Percentiles rank a stretch among this genome's conserved stretches.
phyloP scores from a whole-genome alignment of 2,113 vertebrate species.

The Mirounga angustirostris region DNA sequence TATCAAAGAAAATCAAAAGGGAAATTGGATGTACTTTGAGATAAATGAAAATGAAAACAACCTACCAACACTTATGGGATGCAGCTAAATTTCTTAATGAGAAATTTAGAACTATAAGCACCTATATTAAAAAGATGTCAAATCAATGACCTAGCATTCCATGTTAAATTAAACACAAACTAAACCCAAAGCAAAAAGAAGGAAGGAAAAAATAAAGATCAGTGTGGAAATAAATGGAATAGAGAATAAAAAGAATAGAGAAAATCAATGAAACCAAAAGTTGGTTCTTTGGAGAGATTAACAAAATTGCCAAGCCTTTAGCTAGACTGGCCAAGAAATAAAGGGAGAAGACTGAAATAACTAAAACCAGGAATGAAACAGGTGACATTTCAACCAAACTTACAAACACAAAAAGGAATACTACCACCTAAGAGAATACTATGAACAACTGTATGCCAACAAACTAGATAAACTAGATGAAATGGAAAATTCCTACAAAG shows the following conservation, averaged over 20 bases:
- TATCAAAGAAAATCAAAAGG: neutral
- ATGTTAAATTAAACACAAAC: slow-evolving; percentile 7
- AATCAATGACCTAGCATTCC: neutral
- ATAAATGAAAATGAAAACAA: neutral
- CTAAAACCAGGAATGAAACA: slow-evolving; percentile 2
- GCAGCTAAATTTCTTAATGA: neutral
- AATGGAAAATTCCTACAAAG: slow-evolving; percentile 10
- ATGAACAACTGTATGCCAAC: neutral
- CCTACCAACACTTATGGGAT: neutral
- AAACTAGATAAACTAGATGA: neutral
- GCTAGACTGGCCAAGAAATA: neutral
- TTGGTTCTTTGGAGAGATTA: neutral
- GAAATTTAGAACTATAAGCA: neutral
- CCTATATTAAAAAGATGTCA: neutral
- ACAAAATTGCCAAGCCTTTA: neutral
- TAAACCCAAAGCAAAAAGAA: neutral
- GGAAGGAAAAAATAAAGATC: neutral
- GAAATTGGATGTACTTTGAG: neutral
- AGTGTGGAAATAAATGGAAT: neutral
- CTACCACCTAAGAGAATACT: neutral
- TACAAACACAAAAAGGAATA: neutral
- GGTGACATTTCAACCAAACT: neutral
- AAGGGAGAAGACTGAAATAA: neutral
- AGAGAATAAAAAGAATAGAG: neutral
- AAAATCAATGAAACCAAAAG: neutral